These are phyloP conservation scores for Haliclona indistincta DNA, from an alignment of 37 sponge, comb jelly and placozoan species.

Conservation along the genomic window DNA sequence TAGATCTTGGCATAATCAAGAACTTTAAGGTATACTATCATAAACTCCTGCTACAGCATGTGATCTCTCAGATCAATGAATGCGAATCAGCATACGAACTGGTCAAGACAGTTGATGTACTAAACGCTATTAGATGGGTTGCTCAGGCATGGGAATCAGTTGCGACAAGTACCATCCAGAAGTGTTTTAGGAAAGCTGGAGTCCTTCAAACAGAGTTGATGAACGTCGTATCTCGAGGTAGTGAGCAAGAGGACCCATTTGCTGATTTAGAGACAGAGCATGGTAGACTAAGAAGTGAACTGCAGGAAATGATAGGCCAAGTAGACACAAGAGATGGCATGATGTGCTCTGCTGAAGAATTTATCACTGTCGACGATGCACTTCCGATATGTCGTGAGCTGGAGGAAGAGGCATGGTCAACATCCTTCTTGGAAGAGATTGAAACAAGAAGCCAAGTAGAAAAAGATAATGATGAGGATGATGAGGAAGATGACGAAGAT, in stretches of 20 bases:
- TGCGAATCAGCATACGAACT: conserved; percentile 25
- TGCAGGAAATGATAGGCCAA: conserved; percentile 5
- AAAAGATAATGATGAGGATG: conserved; percentile 17
- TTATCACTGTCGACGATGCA: conserved; percentile 21
- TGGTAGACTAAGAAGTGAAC: background rate
- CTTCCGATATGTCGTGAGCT: conserved; percentile 37
- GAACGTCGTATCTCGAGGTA: conserved; percentile 3
- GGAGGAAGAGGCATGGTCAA: conserved; percentile 30
- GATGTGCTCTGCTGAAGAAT: conserved; percentile 41
- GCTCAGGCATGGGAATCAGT: conserved; percentile 57
- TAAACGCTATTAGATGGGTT: conserved; percentile 49
- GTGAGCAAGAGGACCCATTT: conserved; percentile 35
- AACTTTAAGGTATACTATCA: conserved; percentile 46
- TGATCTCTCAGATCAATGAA: conserved; percentile 52
- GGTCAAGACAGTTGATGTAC: conserved; percentile 45
- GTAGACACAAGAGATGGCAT: background rate
- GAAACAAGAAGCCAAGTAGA: conserved; percentile 11
- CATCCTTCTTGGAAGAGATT: conserved; percentile 14
- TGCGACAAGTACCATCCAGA: conserved; percentile 36
- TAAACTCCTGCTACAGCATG: conserved; percentile 26
- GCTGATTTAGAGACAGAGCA: conserved; percentile 5
- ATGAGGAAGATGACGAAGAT: conserved; percentile 37
- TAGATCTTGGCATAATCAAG: conserved; percentile 58
- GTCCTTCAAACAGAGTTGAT: conserved; percentile 34
- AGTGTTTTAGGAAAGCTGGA: conserved; percentile 71